Conservation (phyloP, 2,113 vertebrate species). For the Mustelus asterias region DNA sequence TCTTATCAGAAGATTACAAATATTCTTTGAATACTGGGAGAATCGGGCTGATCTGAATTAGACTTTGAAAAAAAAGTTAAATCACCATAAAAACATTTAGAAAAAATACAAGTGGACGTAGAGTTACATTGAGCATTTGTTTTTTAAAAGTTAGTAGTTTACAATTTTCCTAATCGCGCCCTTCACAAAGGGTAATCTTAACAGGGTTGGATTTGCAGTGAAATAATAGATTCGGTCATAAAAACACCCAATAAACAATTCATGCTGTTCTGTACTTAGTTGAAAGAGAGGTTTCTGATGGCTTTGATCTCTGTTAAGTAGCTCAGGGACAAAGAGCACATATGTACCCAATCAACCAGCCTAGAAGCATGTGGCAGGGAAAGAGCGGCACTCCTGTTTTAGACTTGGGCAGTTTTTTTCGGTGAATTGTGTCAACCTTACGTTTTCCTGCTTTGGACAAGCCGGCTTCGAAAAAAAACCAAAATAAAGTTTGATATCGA, state of each 20-base stretch:
- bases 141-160: slow-evolving; percentile 27
- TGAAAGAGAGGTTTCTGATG: slow-evolving; percentile 34
- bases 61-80: not conserved
- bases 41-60: not conserved
- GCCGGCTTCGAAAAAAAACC: not conserved
- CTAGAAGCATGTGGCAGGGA: slow-evolving; percentile 10
- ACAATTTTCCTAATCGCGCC: slow-evolving; percentile 17
- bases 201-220: slow-evolving; percentile 9
- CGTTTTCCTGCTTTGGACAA: slow-evolving; percentile 6
- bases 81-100: not conserved
- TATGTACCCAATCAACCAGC: slow-evolving; percentile 28
- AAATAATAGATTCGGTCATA: slow-evolving; percentile 33
- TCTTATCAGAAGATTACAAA: slow-evolving; percentile 14
- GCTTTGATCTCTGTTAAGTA: slow-evolving; percentile 29
- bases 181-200: slow-evolving; percentile 32
- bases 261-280: slow-evolving; percentile 30
- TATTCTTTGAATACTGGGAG: not conserved
- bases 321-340: slow-evolving; percentile 35
- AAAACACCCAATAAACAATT: slow-evolving; percentile 35
- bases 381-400: not conserved
- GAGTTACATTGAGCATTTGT: not conserved
- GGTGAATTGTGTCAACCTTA: slow-evolving; percentile 15
- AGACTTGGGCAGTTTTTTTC: not conserved
- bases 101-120: not conserved
- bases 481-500: not conserved